Evolutionary conservation across 2,113 vertebrate genomes (phyloP).

Genomic region (Spea multiplicata): DNA sequence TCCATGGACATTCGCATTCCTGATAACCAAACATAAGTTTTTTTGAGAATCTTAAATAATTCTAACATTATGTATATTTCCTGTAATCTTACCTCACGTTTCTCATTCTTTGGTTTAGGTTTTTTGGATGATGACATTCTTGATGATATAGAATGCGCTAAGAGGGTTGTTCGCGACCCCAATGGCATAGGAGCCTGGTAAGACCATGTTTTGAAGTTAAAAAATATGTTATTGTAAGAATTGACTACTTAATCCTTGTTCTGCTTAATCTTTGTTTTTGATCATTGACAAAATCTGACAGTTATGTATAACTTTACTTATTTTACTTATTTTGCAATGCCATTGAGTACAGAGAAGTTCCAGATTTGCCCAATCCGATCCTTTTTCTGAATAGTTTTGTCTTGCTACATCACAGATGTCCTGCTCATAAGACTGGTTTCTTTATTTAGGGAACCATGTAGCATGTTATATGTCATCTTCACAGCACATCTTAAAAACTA

Average conservation of each 20-base stretch:
- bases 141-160: constrained; percentile 51
- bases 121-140: constrained; percentile 49
- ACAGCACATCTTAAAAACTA: not conserved
- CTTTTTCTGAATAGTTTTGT: no score
- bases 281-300: no score
- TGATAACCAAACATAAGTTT: no score
- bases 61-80: not conserved
- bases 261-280: no score
- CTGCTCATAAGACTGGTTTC: no score
- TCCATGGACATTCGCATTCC: not conserved
- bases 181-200: constrained; percentile 57
- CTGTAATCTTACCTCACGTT: not conserved
- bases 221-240: not conserved
- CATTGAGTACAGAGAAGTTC: not conserved
- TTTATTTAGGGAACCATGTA: not conserved
- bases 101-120: constrained; percentile 25
- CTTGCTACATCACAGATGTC: no score
- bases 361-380: no score
- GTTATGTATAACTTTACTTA: no score
- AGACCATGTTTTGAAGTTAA: not conserved
- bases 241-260: not conserved
- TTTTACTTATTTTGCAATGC: not conserved
- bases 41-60: not conserved
- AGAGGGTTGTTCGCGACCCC: constrained; percentile 51
- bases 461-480: not conserved